phyloP scores from a whole-genome alignment of 2,888 invertebrate genomes.

The Prosopocoilus inquinatus region DNA sequence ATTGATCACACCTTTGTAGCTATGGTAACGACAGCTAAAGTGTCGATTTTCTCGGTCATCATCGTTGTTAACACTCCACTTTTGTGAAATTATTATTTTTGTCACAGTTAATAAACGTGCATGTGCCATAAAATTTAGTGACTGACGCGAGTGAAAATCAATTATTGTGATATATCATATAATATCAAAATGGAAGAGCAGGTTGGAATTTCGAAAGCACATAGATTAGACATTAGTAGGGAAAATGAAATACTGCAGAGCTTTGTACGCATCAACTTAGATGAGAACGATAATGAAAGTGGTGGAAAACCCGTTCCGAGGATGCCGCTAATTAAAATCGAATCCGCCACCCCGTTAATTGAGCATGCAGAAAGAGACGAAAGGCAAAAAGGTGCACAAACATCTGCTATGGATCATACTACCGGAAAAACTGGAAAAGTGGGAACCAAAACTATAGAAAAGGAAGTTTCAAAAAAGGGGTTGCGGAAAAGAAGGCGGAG shows the following conservation, averaged over 20 bases:
- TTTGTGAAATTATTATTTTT: not conserved
- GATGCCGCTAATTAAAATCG: conserved; percentile 6
- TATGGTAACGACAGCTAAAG: conserved; percentile 26
- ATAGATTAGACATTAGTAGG: conserved; percentile 54
- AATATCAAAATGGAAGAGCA: not conserved
- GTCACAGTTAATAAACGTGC: not conserved
- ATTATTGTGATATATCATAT: not conserved
- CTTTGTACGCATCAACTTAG: conserved; percentile 69
- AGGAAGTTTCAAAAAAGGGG: conserved; percentile 41
- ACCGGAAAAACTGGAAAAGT: conserved; percentile 7
- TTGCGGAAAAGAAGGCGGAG: conserved; percentile 39
- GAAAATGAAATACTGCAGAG: conserved; percentile 77
- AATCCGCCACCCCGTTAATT: conserved; percentile 16
- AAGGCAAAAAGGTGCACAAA: conserved; percentile 31
- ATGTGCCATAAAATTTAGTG: no score
- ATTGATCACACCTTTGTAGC: conserved; percentile 31
- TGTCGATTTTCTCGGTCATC: conserved; percentile 19
- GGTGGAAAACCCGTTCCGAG: conserved; percentile 15
- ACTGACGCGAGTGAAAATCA: conserved; percentile 3
- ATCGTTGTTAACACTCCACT: conserved; percentile 13
- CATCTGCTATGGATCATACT: conserved; percentile 9
- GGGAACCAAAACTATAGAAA: conserved; percentile 30
- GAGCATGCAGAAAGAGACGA: conserved; percentile 49
- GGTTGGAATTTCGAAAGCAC: conserved; percentile 7
- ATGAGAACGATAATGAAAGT: conserved; percentile 51